A percentile compares a stretch with the other conserved stretches of the same genome.
Evolutionary conservation across 2,888 invertebrate genomes (phyloP).

Genomic region (Halocaridina rubra): DNA sequence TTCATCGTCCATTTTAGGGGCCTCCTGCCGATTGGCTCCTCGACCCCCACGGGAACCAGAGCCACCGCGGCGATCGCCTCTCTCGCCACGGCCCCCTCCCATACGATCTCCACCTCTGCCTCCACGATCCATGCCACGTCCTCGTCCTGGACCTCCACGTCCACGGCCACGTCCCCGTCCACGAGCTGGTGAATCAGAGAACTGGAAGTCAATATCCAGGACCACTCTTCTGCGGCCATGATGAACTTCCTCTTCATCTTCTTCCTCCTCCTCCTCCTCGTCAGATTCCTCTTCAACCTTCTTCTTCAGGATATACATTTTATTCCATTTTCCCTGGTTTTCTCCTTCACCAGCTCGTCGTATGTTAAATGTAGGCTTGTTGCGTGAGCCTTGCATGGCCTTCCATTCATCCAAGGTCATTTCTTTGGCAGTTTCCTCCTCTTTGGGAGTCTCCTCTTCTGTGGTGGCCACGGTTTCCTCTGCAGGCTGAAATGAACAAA

Average conservation of each 20-base stretch:
- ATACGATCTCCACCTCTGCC: slow-evolving; percentile 68
- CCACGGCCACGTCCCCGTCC: slow-evolving; percentile 71
- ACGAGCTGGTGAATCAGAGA: slow-evolving; percentile 82
- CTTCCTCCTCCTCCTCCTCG: slow-evolving; percentile 77
- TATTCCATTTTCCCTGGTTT: slow-evolving; percentile 91
- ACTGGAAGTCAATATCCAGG: slow-evolving; percentile 85
- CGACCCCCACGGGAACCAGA: slow-evolving; percentile 60
- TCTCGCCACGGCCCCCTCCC: slow-evolving; percentile 66
- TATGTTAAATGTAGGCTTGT: slow-evolving; percentile 88
- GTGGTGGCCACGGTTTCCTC: slow-evolving; percentile 39
- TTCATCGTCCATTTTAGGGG: slow-evolving; percentile 93
- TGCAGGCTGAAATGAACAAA: slow-evolving; percentile 23
- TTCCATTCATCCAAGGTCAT: slow-evolving; percentile 96
- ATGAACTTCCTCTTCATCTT: slow-evolving; percentile 75
- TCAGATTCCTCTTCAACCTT: slow-evolving; percentile 71
- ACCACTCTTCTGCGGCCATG: slow-evolving; percentile 80
- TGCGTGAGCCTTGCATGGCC: slow-evolving; percentile 80
- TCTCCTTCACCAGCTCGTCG: slow-evolving; percentile 95
- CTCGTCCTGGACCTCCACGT: slow-evolving; percentile 69
- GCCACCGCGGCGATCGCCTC: slow-evolving; percentile 60
- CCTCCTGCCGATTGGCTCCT: slow-evolving; percentile 64
- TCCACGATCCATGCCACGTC: slow-evolving; percentile 71
- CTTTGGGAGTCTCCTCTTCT: slow-evolving; percentile 62
- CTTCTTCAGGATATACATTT: slow-evolving; percentile 83
- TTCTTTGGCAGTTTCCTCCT: slow-evolving; percentile 84